Evolutionary conservation across 2,888 invertebrate genomes (phyloP), one percentile per base, ranked within the genome.

Genomic region (Malthinus seriepunctatus): DNA sequence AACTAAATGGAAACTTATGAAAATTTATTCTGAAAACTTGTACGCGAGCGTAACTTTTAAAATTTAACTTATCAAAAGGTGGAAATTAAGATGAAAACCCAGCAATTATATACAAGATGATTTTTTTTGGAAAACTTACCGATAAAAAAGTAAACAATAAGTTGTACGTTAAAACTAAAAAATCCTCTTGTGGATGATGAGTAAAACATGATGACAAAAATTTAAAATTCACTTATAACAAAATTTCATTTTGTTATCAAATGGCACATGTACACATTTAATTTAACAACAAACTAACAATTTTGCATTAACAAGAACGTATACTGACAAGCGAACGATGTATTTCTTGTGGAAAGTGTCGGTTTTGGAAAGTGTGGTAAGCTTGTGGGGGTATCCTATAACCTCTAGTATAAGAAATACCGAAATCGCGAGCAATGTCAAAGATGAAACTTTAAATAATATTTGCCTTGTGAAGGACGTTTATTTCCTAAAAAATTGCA

Each of bases 341-440:
- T 42, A 42, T 15, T 23, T 42, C 39, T 42, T 42, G 39, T 51
- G 58, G 62, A 62, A 61, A 58, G 62, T 58, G 34, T 44, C 48
- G 31, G 23, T 51, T 48, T 51, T 50, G 49, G 62, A 62, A 62
- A 62, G 62, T 55, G 50, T 44, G 23, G 54, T 57, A 51, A 55
- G 58, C n/a, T 50, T 54, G 46, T 58, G 42, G 37, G 42, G 49
- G 49, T 38, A 51, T 58, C 62, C 62, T 55, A 51, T 47, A 50
- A 48, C 33, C 11, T 34, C 39, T 15, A 23, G 3, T 23, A n/a
- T n/a, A 42, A 42, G 39, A 42, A 42, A 10, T 14, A 45, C 38
- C 44, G 46, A 58, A 53, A 49, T 58, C 57, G n/a, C n/a, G 56
- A 51, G 54, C 62, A 62, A 62, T 62, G 62, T 62, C 62, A 61